Evolutionary conservation across 2,797 vertebrate species (phyloP).

Genomic region (Coluber constrictor): DNA sequence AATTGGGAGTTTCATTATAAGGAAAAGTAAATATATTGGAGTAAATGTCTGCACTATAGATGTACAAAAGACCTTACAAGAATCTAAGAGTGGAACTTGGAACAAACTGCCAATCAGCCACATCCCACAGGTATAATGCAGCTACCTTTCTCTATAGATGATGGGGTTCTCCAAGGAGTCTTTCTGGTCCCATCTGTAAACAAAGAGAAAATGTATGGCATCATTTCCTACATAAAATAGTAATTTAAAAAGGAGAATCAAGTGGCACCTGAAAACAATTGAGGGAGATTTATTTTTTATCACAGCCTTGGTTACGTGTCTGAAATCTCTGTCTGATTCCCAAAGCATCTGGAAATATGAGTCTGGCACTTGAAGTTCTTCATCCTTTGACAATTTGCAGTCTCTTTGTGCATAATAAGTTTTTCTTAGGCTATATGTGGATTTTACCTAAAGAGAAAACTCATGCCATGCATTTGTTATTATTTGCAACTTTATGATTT

Average conservation of each 20-base stretch:
- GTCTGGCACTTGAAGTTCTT: conserved; percentile 9
- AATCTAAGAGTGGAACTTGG: background rate
- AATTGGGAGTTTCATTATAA: background rate
- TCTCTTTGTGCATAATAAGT: conserved; percentile 20
- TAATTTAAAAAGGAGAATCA: conserved; percentile 9
- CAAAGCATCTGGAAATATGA: conserved; percentile 15
- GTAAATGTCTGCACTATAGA: background rate
- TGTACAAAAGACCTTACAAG: background rate
- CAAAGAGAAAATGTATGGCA: background rate
- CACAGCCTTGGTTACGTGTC: background rate
- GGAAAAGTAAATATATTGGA: background rate
- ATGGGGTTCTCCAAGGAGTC: background rate
- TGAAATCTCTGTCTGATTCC: conserved; percentile 1
- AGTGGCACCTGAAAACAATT: background rate
- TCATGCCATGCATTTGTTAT: background rate
- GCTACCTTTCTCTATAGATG: background rate
- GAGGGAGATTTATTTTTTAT: conserved; percentile 22
- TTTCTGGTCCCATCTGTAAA: background rate
- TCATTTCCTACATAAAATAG: conserved; percentile 11
- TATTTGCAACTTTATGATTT: background rate
- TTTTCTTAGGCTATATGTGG: background rate
- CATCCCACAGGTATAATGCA: background rate
- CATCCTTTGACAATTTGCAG: background rate
- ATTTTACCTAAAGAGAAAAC: background rate
- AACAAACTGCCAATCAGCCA: background rate